Conservation (phyloP, 2,113 vertebrate genomes). For the Polyodon spathula region DNA sequence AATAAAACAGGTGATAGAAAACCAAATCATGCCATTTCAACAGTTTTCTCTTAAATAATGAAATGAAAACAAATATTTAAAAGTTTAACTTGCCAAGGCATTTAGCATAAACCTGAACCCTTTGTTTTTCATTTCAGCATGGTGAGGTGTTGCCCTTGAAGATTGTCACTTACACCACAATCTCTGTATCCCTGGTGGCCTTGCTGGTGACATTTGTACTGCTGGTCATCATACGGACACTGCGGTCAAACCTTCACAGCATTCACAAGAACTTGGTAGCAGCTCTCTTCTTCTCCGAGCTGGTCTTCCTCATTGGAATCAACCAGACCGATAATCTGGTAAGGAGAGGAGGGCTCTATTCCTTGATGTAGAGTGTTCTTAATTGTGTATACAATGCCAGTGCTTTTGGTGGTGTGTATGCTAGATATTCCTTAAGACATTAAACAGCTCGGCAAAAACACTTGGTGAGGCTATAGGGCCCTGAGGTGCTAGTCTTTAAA, state of each 20-base stretch:
- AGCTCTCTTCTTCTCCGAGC: slow-evolving; percentile 81
- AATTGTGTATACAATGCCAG: too few species aligned
- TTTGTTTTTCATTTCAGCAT: slow-evolving; percentile 54
- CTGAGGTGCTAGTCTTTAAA: too few species aligned
- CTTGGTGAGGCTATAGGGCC: too few species aligned
- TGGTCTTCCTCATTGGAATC: slow-evolving; percentile 88
- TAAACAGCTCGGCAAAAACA: too few species aligned
- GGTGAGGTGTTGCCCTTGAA: slow-evolving; percentile 87
- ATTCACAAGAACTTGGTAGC: slow-evolving; percentile 83
- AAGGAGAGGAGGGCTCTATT: slow-evolving; percentile 28
- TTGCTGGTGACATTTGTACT: slow-evolving; percentile 82
- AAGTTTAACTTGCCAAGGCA: too few species aligned
- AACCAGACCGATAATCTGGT: slow-evolving; percentile 91
- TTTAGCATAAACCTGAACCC: not conserved
- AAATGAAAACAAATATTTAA: too few species aligned
- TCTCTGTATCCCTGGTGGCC: slow-evolving; percentile 71
- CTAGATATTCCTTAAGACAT: too few species aligned
- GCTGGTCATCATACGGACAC: slow-evolving; percentile 59
- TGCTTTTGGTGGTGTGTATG: too few species aligned
- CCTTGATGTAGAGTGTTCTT: too few species aligned
- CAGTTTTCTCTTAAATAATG: too few species aligned
- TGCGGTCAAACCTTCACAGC: slow-evolving; percentile 82
- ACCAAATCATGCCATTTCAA: too few species aligned
- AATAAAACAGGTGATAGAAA: too few species aligned
- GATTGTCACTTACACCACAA: slow-evolving; percentile 78